These are phyloP conservation scores for Scrobipalpa costella DNA, from an alignment of 2,888 invertebrate species.

Conservation along the genomic window DNA sequence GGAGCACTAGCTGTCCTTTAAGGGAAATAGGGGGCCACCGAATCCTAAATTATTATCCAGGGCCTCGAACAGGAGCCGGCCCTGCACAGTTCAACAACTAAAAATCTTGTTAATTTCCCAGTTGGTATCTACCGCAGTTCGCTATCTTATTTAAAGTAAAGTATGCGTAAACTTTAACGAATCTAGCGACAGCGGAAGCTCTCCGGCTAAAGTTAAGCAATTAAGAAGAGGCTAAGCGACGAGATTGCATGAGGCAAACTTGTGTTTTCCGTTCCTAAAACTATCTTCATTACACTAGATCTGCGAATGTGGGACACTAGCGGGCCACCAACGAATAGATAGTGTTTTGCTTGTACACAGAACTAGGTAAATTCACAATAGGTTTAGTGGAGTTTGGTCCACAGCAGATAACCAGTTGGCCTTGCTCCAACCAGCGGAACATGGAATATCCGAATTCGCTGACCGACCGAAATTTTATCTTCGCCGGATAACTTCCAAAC, in stretches of 20 bases:
- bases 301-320: constrained; percentile 49
- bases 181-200: constrained; percentile 57
- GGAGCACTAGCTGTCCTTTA: too few species aligned
- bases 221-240: constrained; percentile 72
- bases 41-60: too few species aligned
- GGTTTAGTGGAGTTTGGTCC: not conserved
- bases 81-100: not conserved
- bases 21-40: too few species aligned
- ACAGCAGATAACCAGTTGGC: constrained; percentile 53
- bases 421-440: constrained; percentile 53
- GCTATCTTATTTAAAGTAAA: constrained; percentile 50
- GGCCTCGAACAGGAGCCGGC: too few species aligned
- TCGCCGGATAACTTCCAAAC: constrained; percentile 26
- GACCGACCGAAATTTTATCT: constrained; percentile 40
- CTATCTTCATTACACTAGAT: constrained; percentile 74
- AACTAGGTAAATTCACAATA: constrained; percentile 3
- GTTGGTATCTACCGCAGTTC: constrained; percentile 11
- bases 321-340: not conserved
- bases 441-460: constrained; percentile 35
- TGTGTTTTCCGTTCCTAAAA: constrained; percentile 73
- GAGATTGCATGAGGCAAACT: constrained; percentile 72
- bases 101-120: constrained; percentile 15
- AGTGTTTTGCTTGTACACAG: constrained; percentile 1
- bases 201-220: constrained; percentile 73
- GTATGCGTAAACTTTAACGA: constrained; percentile 66